Evolutionary conservation across 2,888 invertebrate genomes (phyloP), one percentile per base, ranked within the genome.

Genomic region (Apocheima hispidaria): DNA sequence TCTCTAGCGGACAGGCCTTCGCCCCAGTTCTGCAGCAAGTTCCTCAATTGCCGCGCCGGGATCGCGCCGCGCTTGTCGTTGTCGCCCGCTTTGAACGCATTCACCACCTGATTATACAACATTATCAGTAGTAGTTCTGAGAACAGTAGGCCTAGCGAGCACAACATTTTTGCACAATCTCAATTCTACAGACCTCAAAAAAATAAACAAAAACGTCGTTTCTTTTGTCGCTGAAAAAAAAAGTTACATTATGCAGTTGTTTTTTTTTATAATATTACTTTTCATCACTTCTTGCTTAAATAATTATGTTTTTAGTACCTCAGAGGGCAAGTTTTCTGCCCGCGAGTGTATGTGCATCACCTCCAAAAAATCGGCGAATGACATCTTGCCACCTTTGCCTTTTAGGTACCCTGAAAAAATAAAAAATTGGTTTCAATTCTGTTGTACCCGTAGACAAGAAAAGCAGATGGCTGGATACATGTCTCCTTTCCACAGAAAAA

Each of bases 361-460:
- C 81, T 99, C 98, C 46, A 99, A 87, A 80, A 99, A 99, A 78
- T 98, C 98, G 0, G 99, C 98, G 86, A 99, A 99, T 0, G 96
- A 96, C 96, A 98, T 97, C 88, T 97, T 97, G 0, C 98, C 98
- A 70, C 96, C 96, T 94, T 94, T 92, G 0, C 92, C 92, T 68
- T 92, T 92, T 6, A 92, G 63, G 41, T 92, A 92, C 0, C 92
- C 91, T 92, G 82, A 16, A 80, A 57, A 16, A 38, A 18, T 9
- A 38, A 38, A 14, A 7, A 38, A 4, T 23, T 23, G 5, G 23
- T 23, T 23, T 23, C 23, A 23, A 4, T 23, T 5, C 23, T 23
- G 23, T n/a, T n/a, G n/a, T n/a, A n/a, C n/a, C n/a, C n/a, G n/a
- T n/a, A n/a, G n/a, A n/a, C n/a, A n/a, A n/a, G n/a, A n/a, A n/a